A percentile compares a stretch with the other conserved stretches of the same genome.
These are phyloP conservation scores for Meles meles DNA, from an alignment of 2,113 vertebrate species.

Conservation along the genomic window DNA sequence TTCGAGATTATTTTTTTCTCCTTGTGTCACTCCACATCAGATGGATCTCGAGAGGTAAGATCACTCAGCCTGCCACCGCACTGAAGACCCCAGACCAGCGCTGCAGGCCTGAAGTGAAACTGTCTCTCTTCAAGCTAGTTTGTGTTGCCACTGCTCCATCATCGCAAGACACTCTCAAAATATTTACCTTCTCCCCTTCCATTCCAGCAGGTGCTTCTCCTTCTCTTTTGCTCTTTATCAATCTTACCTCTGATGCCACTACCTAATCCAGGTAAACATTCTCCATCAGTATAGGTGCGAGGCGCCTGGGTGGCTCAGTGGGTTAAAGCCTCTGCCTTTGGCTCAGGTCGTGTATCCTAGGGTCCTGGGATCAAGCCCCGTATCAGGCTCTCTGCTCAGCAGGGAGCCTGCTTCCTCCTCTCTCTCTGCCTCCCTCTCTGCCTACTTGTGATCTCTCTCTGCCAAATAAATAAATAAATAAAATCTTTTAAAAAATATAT, in stretches of 20 bases:
- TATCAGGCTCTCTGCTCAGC: too few species aligned
- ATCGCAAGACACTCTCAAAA: not conserved
- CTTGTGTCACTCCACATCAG: not conserved
- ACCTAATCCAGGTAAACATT: not conserved
- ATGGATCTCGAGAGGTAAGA: not conserved
- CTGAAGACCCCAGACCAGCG: too few species aligned
- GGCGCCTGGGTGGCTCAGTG: not conserved
- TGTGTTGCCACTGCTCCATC: not conserved
- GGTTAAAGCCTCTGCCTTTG: too few species aligned
- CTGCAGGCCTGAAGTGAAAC: not conserved
- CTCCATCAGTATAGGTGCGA: not conserved
- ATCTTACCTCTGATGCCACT: not conserved
- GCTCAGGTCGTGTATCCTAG: too few species aligned
- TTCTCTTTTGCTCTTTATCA: not conserved
- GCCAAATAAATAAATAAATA: too few species aligned
- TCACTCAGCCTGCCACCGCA: accelerated
- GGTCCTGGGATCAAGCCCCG: too few species aligned
- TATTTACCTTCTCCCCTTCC: not conserved
- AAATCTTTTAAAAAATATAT: not conserved
- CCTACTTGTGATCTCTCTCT: too few species aligned
- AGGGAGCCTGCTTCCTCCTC: too few species aligned
- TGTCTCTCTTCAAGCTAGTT: not conserved
- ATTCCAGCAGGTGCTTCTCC: not conserved
- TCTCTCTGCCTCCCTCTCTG: too few species aligned
- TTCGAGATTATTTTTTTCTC: not conserved